phyloP scores from a whole-genome alignment of 2,113 vertebrate genomes.

The Calcarius ornatus region DNA sequence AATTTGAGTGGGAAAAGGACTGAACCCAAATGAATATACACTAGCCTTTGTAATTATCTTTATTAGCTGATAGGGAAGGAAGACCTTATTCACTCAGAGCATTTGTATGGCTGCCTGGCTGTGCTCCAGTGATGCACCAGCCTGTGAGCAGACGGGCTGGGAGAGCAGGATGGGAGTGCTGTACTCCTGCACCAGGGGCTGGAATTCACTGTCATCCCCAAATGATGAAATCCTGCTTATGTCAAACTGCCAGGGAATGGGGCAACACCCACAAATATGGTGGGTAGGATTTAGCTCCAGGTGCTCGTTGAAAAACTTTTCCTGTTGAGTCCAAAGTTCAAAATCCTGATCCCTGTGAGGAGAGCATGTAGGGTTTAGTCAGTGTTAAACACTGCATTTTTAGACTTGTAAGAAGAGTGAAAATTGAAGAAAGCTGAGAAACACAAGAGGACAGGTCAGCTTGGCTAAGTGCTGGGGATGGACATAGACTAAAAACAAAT shows the following conservation, averaged over 20 bases:
- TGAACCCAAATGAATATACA: neutral
- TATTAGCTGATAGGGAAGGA: slow-evolving; percentile 47
- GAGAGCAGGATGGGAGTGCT: neutral
- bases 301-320: neutral
- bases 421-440: neutral
- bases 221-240: neutral
- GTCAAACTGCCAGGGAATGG: neutral
- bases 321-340: neutral
- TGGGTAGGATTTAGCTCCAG: neutral
- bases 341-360: neutral
- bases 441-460: neutral
- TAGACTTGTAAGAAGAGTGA: neutral
- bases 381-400: neutral
- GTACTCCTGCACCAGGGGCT: neutral
- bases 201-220: neutral
- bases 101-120: slow-evolving; percentile 36
- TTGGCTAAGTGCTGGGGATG: neutral
- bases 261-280: neutral
- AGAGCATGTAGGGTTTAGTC: neutral
- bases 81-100: neutral
- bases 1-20: slow-evolving; percentile 35
- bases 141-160: slow-evolving; percentile 36
- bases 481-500: neutral
- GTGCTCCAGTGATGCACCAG: slow-evolving; percentile 11
- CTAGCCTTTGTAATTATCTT: slow-evolving; percentile 45